These are phyloP conservation scores for Drosophila melanosoma DNA, from an alignment of 2,888 invertebrate genomes.

Conservation along the genomic window DNA sequence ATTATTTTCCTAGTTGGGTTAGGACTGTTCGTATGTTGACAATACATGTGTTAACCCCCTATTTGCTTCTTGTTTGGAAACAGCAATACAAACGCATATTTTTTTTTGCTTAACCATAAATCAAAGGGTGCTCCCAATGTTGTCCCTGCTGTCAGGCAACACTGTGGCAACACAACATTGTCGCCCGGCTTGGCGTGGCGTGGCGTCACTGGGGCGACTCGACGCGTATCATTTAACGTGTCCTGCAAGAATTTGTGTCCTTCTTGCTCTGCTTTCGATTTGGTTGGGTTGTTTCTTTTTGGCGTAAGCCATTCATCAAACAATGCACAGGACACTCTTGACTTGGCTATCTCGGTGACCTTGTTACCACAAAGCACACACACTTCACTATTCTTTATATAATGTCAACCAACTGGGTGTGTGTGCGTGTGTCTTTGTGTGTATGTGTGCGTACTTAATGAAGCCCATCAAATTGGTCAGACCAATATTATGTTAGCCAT, in stretches of 20 bases:
- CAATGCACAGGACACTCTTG: slow-evolving; percentile 2
- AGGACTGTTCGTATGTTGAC: background rate
- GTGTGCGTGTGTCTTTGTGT: background rate
- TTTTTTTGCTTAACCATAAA: slow-evolving; percentile 30
- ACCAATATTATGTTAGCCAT: slow-evolving; percentile 25
- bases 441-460: slow-evolving; percentile 10
- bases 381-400: background rate
- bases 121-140: slow-evolving; percentile 18
- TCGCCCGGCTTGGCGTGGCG: background rate
- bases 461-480: background rate
- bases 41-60: slow-evolving; percentile 1
- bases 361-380: background rate
- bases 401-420: background rate
- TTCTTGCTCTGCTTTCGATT: slow-evolving; percentile 22
- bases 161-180: background rate
- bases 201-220: slow-evolving; percentile 34
- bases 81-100: slow-evolving; percentile 27
- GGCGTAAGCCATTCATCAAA: slow-evolving; percentile 38
- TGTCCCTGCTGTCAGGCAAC: background rate
- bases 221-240: slow-evolving; percentile 53
- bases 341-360: background rate
- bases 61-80: slow-evolving; percentile 20
- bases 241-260: slow-evolving; percentile 15
- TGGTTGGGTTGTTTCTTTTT: background rate
- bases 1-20: slow-evolving; percentile 10